Evolutionary conservation across 1,140 invertebrate species (phyloP), one percentile per base, ranked within the genome.

Genomic region (Drosophila yakuba): DNA sequence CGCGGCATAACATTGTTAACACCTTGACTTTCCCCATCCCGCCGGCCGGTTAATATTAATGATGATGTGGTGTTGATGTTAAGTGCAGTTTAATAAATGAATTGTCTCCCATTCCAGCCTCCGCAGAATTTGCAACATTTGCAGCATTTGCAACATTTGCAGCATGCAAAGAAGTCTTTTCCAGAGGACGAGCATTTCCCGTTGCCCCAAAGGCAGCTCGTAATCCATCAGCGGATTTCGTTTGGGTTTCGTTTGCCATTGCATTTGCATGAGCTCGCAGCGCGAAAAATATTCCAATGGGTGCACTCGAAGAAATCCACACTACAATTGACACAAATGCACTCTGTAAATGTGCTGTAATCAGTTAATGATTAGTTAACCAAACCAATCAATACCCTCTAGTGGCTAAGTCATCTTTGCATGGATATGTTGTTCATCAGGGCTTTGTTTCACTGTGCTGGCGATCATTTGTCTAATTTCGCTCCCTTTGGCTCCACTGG

Each of bases 81-180:
- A 90, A 90, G 88, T 90, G 88, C 88, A 80, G 78, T 90, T 90
- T 90, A 90, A 90, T 90, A 91, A 90, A 90, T 90, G 88, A 90
- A 84, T 90, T 90, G 72, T 89, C 77, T 88, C 67, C 78, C 67
- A 56, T 50, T 39, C 47, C 64, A 67, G 58, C 45, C 45, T 50
- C 51, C 32, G 58, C 43, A 48, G 55, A 39, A 64, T 64, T 56
- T 39, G 58, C 43, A 41, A 45, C 47, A 64, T 48, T 56, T 71
- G 6, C 20, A 55, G 10, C 32, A 17, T 67, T 20, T 20, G 20
- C 20, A 2, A 17, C 17, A 64, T 48, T 56, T 71, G 6, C 20
- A 55, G 14, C 32, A 17, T 67, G 48, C 60, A 61, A 67, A 69
- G 48, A 44, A 61, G 57, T 38, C 2, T 39, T 54, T 54, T 36